Percentiles rank a stretch among this genome's conserved stretches.
These are phyloP conservation scores for Mimumesa dahlbomi DNA, from an alignment of 2,888 invertebrate genomes.

Conservation along the genomic window DNA sequence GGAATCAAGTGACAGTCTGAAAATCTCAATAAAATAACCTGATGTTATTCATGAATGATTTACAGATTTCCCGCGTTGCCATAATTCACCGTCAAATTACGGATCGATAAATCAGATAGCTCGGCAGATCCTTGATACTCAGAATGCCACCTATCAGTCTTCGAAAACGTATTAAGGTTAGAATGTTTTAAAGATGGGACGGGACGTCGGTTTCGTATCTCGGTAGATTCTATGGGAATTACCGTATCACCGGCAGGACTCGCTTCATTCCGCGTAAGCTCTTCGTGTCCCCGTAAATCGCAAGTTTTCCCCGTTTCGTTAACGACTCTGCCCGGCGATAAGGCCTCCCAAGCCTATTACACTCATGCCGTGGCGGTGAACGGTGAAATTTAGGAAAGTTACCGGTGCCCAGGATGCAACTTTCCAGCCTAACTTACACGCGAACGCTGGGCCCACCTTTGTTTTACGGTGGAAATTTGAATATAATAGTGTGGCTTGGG, in stretches of 20 bases:
- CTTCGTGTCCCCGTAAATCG: conserved; percentile 47
- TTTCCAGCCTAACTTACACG: conserved; percentile 10
- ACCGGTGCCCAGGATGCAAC: conserved; percentile 15
- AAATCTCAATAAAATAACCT: no score
- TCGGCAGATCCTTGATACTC: no score
- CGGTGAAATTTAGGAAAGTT: conserved; percentile 30
- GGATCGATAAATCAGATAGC: no score
- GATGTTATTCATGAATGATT: no score
- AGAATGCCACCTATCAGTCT: no score
- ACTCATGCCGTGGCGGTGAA: conserved; percentile 14
- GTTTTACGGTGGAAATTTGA: no score
- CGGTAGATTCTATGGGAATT: conserved; percentile 18
- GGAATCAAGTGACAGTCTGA: no score
- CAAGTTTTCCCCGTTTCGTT: conserved; percentile 46
- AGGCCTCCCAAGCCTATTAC: conserved; percentile 42
- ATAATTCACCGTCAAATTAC: no score
- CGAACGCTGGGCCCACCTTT: not conserved
- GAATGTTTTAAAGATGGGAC: conserved; percentile 2
- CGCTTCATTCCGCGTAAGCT: conserved; percentile 25
- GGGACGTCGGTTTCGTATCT: conserved; percentile 19
- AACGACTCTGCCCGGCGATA: conserved; percentile 47
- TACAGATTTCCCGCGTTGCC: no score
- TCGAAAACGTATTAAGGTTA: conserved; percentile 2
- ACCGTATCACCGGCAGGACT: conserved; percentile 21
- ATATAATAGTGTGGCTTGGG: no score